Base-by-base conservation (phyloP, 2,888 invertebrate genomes). In the Agrochola litura region DNA sequence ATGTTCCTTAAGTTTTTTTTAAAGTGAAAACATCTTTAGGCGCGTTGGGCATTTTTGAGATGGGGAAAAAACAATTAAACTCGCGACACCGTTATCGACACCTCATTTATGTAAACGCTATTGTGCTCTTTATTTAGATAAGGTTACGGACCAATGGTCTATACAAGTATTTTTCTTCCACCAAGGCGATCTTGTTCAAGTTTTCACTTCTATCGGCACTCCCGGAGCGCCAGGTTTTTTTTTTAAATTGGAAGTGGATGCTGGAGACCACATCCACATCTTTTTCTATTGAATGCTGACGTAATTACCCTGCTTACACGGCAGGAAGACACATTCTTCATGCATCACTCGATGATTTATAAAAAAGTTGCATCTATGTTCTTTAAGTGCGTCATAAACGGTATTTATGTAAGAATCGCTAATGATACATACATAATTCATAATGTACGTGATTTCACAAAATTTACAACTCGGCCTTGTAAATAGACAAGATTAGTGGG, bases 371-470 rank as follows among this genome's bases (percentile, higher is more conserved):
- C 43, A 9, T 61, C 30, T 66, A n/a, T 25, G 14, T 81, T 74
- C 56, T 37, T 37, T 54, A 73, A 60, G 49, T 54, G 66, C 54
- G 37, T 58, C 60, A 30, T 61, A 81, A 74, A 71, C 37, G 16
- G 52, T 64, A 73, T 67, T 58, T 63, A 81, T 66, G 68, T 81
- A 74, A 75, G 60, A 77, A 76, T 71, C 65, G 60, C 66, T 78
- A 75, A 73, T 70, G 54, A 67, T 61, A 66, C 54, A 77, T 76
- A 54, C 83, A 79, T 80, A 75, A 75, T 83, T 71, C 63, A 85
- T 79, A 74, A 46, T 16, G 52, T 71, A 73, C 67, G 41, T 70
- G 79, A 74, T 85, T 85, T 86, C 84, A 73, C 84, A 63, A 83
- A 74, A 73, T 75, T 68, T 72, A 83, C 79, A 41, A 63, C 54